A percentile compares a stretch with the other conserved stretches of the same genome.
Conservation (phyloP, 2,888 invertebrate species). For the Apamea epomidion region DNA sequence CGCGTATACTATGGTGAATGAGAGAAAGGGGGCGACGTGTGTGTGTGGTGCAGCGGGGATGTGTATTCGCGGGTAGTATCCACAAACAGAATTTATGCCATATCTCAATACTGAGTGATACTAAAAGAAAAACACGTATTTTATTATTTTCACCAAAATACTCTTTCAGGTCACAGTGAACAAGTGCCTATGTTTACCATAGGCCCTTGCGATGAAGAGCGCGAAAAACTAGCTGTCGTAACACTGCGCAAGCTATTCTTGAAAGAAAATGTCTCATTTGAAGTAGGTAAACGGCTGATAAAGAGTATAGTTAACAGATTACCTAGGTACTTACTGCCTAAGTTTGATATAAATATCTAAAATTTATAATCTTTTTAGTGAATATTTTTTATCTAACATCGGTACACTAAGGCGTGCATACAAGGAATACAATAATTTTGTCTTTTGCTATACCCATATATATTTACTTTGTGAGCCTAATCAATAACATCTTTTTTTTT, state of each 20-base stretch:
- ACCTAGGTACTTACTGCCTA: background rate
- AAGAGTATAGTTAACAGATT: background rate
- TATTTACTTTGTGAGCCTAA: background rate
- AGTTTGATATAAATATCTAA: background rate
- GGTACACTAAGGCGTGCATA: background rate
- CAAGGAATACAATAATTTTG: constrained; percentile 1
- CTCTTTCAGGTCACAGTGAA: background rate
- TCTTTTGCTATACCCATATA: constrained; percentile 7
- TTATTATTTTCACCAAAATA: background rate
- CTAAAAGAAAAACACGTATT: background rate
- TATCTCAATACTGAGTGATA: background rate
- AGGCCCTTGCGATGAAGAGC: background rate
- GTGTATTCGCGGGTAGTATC: background rate
- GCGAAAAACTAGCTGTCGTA: background rate
- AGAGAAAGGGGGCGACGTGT: background rate
- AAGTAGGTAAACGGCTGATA: background rate
- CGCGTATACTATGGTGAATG: background rate
- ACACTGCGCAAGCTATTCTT: background rate
- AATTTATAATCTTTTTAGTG: background rate
- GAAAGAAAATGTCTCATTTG: background rate
- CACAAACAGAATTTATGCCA: background rate
- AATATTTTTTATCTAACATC: background rate
- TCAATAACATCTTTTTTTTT: background rate
- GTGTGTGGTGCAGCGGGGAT: no score
- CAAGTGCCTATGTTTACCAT: background rate